Base-by-base conservation (phyloP, 2,113 vertebrate species). In the Epinephelus lanceolatus region DNA sequence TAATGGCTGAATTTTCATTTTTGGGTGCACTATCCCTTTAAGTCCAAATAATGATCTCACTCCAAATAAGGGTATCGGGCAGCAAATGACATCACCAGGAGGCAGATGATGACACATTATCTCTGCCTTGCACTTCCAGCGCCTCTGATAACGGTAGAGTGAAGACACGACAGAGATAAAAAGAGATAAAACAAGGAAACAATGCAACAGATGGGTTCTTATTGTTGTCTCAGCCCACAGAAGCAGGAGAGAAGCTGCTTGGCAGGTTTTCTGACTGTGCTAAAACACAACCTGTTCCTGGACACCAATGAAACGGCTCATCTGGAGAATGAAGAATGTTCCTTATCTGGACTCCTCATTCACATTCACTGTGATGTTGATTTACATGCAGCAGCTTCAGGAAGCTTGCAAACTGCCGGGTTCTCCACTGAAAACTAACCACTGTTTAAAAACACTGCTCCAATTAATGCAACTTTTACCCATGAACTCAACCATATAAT, bases 281-380 rank as follows among this genome's bases (percentile, higher is more conserved):
- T 88, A 80, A 81, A 88, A 91, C 78, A 86, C 80, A 87, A 86
- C 78, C 75, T 86, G 81, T 86, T 91, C 85, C 83, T 86, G 78
- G 77, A 86, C 82, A 78, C 73, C 76, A 80, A 68, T 57, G 71
- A 87, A 88, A 87, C 63, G 33, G 56, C 81, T 90, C 74, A 82
- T 93, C 86, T 89, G 86, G 82, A 76, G 57, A 71, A 37, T 1
- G 23, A 69, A 84, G 77, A 76, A 21, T 19, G 27, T 62, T 76
- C 67, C 79, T 88, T 47, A 80, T 78, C 55, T 76, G 33, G 66
- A 76, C 49, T 71, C 65, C 73, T 90, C 80, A 84, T 91, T 86
- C 45, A 40, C 63, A 82, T 81, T 83, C 83, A 86, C 76, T 62
- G 82, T 55, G 66, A 86, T 87, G 86, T 47, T 76, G 79, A 88